Evolutionary conservation across 64 coral and sea anemone genomes (phyloP), one percentile per base, ranked within the genome.

Genomic region (Orbicella faveolata): DNA sequence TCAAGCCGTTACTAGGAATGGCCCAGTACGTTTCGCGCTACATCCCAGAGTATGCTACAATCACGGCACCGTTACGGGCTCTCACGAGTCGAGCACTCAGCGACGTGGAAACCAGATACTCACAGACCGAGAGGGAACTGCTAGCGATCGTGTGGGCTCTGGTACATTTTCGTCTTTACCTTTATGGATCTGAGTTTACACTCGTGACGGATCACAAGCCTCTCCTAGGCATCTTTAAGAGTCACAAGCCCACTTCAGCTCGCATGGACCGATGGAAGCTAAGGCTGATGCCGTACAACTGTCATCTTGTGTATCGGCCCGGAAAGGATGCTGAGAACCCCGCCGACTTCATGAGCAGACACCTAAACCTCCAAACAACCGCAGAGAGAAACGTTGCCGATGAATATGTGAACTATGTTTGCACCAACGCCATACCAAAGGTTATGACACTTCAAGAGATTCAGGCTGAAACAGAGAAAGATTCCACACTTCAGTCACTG

Each of bases 291-390:
- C 52, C 79, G 14, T 82, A 82, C 53, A 61, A 82, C 53, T 82
- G 53, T 25, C 23, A 75, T 9, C 73, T 75, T n/a, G 20, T 72
- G 16, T 94, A 94, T 21, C 54, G 80, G 54, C 92, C 92, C 9
- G 83, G 88, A 61, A 94, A 72, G 59, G 80, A 94, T 25, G 92
- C 70, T 69, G 75, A 83, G 26, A 94, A 94, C 53, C 93, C 93
- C 11, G 93, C 93, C 34, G 88, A 94, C 36, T 94, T 94, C 81
- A 94, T 90, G 75, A 94, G 93, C 37, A 33, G 93, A 23, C 93
- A 90, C n/a, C 80, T 80, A 35, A 74, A 65, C 34, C 63, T 34
- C n/a, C n/a, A 33, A 84, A 65, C 54, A 52, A 69, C 34, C 69
- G 65, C 34, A 36, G 64, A 63, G 72, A 19, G 30, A 17, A 94